These are phyloP conservation scores for Sitta carolinensis DNA, from an alignment of 2,797 vertebrate genomes.

Conservation along the genomic window DNA sequence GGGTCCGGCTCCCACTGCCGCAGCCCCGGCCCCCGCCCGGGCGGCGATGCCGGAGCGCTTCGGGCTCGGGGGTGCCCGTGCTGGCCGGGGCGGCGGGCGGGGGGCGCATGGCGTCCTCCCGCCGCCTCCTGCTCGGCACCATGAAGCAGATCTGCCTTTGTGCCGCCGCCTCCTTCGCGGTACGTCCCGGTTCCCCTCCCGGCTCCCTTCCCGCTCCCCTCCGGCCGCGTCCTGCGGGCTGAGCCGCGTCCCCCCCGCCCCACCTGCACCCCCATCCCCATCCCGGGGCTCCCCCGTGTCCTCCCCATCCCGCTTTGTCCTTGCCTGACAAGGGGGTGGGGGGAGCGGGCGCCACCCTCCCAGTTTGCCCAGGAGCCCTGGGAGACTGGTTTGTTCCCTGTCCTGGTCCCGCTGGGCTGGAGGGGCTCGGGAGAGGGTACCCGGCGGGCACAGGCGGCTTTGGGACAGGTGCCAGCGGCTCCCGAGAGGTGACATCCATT, in stretches of 20 bases:
- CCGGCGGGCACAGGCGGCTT: background rate
- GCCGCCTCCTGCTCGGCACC: slow-evolving; percentile 77
- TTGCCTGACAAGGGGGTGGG: background rate
- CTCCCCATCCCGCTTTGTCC: slow-evolving; percentile 20
- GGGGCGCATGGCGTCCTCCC: slow-evolving; percentile 61
- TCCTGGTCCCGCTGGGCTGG: background rate
- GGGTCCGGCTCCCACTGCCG: background rate
- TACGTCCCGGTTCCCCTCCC: slow-evolving; percentile 71
- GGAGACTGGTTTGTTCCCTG: background rate
- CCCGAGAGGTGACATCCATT: slow-evolving; percentile 38
- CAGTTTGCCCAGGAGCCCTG: background rate
- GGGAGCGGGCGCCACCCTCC: background rate
- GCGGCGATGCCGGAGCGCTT: background rate
- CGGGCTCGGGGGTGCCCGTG: background rate
- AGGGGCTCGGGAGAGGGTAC: background rate
- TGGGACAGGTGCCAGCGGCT: background rate
- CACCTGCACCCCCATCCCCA: background rate
- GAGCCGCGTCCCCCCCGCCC: background rate
- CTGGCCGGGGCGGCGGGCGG: background rate
- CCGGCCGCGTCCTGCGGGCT: background rate
- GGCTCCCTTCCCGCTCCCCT: background rate
- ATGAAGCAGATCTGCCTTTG: slow-evolving; percentile 91
- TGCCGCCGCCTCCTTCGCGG: slow-evolving; percentile 80
- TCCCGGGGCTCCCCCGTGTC: background rate
- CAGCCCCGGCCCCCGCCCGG: background rate